Conservation (phyloP, 92 coral and sea anemone species). For the Siderastrea radians region DNA sequence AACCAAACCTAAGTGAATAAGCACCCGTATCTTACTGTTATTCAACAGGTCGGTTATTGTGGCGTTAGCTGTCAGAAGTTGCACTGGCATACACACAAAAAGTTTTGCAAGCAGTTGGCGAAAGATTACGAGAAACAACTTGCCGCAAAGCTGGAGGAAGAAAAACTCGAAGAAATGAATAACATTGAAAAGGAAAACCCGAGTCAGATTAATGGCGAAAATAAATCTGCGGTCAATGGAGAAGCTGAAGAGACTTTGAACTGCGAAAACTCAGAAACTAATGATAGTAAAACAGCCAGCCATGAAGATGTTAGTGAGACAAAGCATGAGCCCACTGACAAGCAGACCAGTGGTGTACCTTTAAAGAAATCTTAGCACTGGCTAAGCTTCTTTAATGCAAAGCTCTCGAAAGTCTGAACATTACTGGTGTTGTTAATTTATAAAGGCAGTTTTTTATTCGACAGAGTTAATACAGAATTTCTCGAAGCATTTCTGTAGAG, state of each 20-base stretch:
- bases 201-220: slow-evolving; percentile 16
- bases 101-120: slow-evolving; percentile 85
- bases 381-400: background rate
- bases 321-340: slow-evolving; percentile 1
- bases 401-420: no score
- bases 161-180: slow-evolving; percentile 43
- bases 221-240: background rate
- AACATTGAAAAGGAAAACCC: slow-evolving; percentile 1
- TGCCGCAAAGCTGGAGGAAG: slow-evolving; percentile 70
- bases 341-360: background rate
- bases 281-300: background rate
- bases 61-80: slow-evolving; percentile 90
- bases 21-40: background rate
- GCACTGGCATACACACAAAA: slow-evolving; percentile 98
- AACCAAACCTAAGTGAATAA: background rate
- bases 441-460: no score
- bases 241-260: slow-evolving; percentile 1
- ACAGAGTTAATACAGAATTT: no score
- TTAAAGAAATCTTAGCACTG: background rate
- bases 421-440: no score
- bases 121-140: slow-evolving; percentile 68
- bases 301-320: background rate
- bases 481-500: no score
- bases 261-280: slow-evolving; percentile 3
- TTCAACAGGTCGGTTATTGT: slow-evolving; percentile 88